These are phyloP conservation scores for Epicauta chinensis DNA, from an alignment of 1,140 invertebrate genomes.

Conservation along the genomic window DNA sequence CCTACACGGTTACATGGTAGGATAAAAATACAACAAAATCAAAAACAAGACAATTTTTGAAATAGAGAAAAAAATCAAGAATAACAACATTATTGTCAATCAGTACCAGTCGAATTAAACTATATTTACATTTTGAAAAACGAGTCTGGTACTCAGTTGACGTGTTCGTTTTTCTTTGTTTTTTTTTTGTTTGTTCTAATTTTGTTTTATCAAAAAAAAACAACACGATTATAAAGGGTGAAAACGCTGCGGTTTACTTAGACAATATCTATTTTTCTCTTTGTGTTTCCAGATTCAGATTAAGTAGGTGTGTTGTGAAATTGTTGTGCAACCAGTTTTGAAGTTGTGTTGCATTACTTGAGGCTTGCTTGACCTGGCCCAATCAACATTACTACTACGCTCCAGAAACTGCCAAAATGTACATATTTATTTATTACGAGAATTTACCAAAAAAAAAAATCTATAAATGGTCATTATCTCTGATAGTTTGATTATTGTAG, in stretches of 20 bases:
- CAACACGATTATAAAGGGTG: too few species aligned
- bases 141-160: too few species aligned
- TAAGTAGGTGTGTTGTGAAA: constrained; percentile 10
- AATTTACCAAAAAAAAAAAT: background rate
- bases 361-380: constrained; percentile 19
- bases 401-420: constrained; percentile 23
- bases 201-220: too few species aligned
- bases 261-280: constrained; percentile 42
- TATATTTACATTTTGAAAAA: too few species aligned
- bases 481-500: background rate
- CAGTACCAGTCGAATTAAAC: too few species aligned
- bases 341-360: constrained; percentile 24
- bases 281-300: constrained; percentile 43
- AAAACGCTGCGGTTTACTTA: constrained; percentile 26
- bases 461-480: background rate
- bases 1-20: constrained; percentile 41
- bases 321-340: constrained; percentile 24
- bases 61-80: too few species aligned
- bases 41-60: too few species aligned
- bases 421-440: constrained; percentile 14
- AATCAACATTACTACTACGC: constrained; percentile 12
- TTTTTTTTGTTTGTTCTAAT: too few species aligned
- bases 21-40: constrained; percentile 22
- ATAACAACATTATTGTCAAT: too few species aligned
- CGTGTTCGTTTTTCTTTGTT: too few species aligned